phyloP scores from a whole-genome alignment of 2,797 vertebrate species.

The Pagetopsis macropterus region DNA sequence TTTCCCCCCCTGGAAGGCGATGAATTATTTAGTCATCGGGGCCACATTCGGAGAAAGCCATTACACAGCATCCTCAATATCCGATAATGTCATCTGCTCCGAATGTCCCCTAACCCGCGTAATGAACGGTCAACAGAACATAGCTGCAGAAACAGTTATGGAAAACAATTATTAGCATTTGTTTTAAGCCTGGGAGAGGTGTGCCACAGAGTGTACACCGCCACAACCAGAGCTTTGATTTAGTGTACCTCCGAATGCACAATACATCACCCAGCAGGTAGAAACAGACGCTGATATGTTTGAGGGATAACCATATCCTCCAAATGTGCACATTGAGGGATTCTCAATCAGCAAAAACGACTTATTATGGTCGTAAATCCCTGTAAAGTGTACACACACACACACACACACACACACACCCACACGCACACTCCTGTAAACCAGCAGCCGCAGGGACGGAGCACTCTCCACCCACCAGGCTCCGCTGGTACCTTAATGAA shows the following conservation, averaged over 20 bases:
- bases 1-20: conserved; percentile 52
- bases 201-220: neutral
- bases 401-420: neutral
- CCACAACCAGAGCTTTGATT: conserved; percentile 26
- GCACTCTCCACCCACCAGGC: conserved; percentile 52
- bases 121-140: conserved; percentile 67
- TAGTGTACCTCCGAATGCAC: neutral
- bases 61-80: conserved; percentile 71
- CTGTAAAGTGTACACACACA: neutral
- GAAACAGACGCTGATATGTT: conserved; percentile 1
- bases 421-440: conserved; percentile 15
- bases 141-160: conserved; percentile 31
- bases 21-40: conserved; percentile 78
- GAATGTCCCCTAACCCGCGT: conserved; percentile 55
- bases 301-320: neutral
- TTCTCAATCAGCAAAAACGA: neutral
- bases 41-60: conserved; percentile 70
- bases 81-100: conserved; percentile 68
- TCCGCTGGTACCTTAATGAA: conserved; percentile 46
- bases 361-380: neutral
- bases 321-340: neutral
- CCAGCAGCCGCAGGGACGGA: conserved; percentile 38
- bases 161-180: conserved; percentile 58
- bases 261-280: neutral
- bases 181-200: conserved; percentile 41